Base-by-base conservation (phyloP, 1,140 invertebrate genomes). In the Bathynomus jamesi region DNA sequence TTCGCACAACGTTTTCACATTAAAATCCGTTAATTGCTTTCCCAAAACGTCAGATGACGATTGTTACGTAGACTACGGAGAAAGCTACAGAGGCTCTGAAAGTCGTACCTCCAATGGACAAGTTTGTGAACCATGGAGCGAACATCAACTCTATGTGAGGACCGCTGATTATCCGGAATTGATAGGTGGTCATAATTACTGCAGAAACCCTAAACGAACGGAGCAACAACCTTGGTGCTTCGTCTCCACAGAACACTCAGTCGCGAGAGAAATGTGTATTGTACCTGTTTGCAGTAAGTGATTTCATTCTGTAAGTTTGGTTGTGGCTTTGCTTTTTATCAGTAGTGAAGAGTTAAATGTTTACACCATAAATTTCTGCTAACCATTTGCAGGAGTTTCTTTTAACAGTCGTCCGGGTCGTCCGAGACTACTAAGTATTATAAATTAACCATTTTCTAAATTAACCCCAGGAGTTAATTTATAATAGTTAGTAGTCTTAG, bases 141-240 rank as follows among this genome's bases (percentile, higher is more conserved):
- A 72, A 64, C 81, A 83, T 72, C 89, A 92, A 78, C 82, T 92
- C 73, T 86, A 87, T 80, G 85, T 91, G 24, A 88, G 87, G 76
- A 86, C 90, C 17, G 87, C 89, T 0, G 89, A 92, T 65, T 88
- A 90, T 81, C 90, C 89, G 0, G 93, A 95, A 82, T 83, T 98
- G 27, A 87, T 89, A 28, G 91, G 90, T 21, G 89, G 90, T 27
- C 94, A 96, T 80, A 94, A 92, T 78, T 95, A 90, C 80, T 99
- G 96, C 82, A 87, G 94, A 71, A 99, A 99, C 84, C 95, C 95
- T 17, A 91, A 89, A 46, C 87, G 88, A 30, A 82, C 85, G 0
- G 89, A 92, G 80, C 80, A 82, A 0, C 87, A 90, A 76, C 96
- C 96, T 0, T 99, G 95, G 93, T 99, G 96, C 83, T 94, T 91